phyloP scores from a whole-genome alignment of 2,888 invertebrate genomes.

The Leuctra nigra region DNA sequence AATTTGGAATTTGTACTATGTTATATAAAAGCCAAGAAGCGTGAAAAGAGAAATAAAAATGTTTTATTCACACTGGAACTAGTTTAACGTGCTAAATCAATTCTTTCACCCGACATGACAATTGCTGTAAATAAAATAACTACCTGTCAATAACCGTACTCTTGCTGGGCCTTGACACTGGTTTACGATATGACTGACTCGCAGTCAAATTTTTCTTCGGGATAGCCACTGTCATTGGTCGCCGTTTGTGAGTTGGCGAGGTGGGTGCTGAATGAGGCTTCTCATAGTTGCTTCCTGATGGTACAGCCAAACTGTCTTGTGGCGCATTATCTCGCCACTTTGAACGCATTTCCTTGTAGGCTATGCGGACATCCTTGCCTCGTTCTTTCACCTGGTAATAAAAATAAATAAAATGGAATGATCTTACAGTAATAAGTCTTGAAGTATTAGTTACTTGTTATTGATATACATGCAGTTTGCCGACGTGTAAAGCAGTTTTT shows the following conservation, averaged over 20 bases:
- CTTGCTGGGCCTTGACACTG: slow-evolving; percentile 35
- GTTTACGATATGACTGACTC: slow-evolving; percentile 39
- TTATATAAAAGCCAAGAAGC: too few species aligned
- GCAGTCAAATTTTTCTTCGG: slow-evolving; percentile 30
- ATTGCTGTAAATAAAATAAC: too few species aligned
- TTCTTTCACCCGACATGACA: too few species aligned
- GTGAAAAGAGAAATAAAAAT: too few species aligned
- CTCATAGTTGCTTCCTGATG: slow-evolving; percentile 31
- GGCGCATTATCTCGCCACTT: slow-evolving; percentile 44
- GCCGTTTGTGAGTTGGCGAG: slow-evolving; percentile 54
- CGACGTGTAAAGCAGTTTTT: too few species aligned
- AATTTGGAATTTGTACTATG: too few species aligned
- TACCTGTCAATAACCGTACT: slow-evolving; percentile 35
- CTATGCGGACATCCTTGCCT: slow-evolving; percentile 68
- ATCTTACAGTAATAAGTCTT: too few species aligned
- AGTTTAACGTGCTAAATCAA: too few species aligned
- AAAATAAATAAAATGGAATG: too few species aligned
- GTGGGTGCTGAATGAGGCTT: slow-evolving; percentile 58
- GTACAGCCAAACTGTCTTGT: slow-evolving; percentile 12
- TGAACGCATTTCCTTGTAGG: slow-evolving; percentile 67
- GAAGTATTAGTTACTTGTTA: too few species aligned
- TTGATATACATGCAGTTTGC: too few species aligned
- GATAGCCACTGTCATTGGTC: slow-evolving; percentile 41
- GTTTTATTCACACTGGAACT: too few species aligned
- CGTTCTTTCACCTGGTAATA: slow-evolving; percentile 58